These are phyloP conservation scores for Drosophila ficusphila DNA, from an alignment of 1,140 invertebrate species.

Conservation along the genomic window DNA sequence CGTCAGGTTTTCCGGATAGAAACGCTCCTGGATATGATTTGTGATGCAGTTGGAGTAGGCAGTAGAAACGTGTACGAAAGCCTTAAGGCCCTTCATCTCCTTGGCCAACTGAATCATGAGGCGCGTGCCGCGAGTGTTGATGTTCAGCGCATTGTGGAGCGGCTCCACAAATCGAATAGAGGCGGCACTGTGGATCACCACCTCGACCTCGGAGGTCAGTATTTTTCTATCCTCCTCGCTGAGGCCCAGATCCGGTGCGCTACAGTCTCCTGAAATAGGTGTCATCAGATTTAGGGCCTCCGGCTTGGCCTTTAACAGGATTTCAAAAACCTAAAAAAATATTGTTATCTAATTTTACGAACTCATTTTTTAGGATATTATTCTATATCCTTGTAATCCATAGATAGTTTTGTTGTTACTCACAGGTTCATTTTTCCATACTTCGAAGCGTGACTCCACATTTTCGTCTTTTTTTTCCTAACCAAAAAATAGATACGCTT, in stretches of 20 bases:
- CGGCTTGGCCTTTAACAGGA: conserved; percentile 26
- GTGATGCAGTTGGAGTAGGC: conserved; percentile 89
- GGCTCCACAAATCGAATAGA: conserved; percentile 93
- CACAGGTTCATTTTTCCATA: conserved; percentile 84
- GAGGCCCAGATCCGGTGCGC: conserved; percentile 88
- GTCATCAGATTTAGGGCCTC: conserved; percentile 27
- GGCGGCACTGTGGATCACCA: conserved; percentile 94
- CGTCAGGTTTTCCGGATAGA: conserved; percentile 88
- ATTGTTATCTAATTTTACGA: too few relatives aligned
- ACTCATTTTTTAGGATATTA: background rate
- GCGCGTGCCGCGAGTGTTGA: conserved; percentile 87
- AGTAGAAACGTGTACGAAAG: conserved; percentile 89
- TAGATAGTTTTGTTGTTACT: too few relatives aligned
- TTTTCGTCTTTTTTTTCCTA: conserved; percentile 89
- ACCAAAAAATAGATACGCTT: conserved; percentile 90
- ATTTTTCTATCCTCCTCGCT: conserved; percentile 85
- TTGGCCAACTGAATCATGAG: conserved; percentile 85
- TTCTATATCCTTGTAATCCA: background rate
- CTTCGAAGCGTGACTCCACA: conserved; percentile 87
- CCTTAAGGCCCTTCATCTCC: conserved; percentile 88
- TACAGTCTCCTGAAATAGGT: conserved; percentile 86
- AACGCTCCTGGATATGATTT: conserved; percentile 87
- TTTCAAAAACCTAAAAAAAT: conserved; percentile 25
- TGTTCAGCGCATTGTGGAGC: conserved; percentile 86
- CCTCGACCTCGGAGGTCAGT: conserved; percentile 84